Evolutionary conservation across 2,797 vertebrate species (phyloP).

Genomic region (Dallia pectoralis): DNA sequence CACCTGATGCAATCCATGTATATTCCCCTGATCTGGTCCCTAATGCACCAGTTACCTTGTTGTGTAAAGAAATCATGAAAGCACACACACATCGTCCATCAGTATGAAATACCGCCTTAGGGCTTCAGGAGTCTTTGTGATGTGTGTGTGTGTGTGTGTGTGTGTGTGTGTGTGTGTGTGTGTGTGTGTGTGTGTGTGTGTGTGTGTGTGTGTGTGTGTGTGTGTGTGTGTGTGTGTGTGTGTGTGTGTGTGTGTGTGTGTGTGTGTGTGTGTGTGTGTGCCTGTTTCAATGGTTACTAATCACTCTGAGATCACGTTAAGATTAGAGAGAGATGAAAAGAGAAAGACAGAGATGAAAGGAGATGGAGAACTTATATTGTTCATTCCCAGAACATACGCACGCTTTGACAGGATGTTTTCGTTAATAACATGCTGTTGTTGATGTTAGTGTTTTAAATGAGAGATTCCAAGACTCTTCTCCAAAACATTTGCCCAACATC

Average conservation of each 20-base stretch:
- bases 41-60: not conserved
- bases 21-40: not conserved
- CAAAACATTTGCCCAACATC: too few species aligned
- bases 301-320: conserved; percentile 27
- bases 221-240: conserved; percentile 9
- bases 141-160: conserved; percentile 1
- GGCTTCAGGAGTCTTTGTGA: conserved; percentile 12
- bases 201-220: conserved; percentile 10
- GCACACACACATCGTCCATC: not conserved
- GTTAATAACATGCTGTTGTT: too few species aligned
- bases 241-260: conserved; percentile 13
- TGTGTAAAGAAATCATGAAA: not conserved
- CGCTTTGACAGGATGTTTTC: too few species aligned
- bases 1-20: not conserved
- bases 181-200: conserved; percentile 15
- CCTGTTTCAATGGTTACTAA: conserved; percentile 28
- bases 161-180: conserved; percentile 9
- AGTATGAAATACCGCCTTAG: not conserved
- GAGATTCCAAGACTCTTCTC: too few species aligned
- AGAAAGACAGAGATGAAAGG: conserved; percentile 16
- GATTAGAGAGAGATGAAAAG: conserved; percentile 13
- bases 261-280: too few species aligned
- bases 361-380: conserved; percentile 10
- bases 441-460: too few species aligned
- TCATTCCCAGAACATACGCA: too few species aligned